These are phyloP conservation scores for Sylvilagus floridanus DNA, from an alignment of 2,797 vertebrate genomes.

Conservation along the genomic window DNA sequence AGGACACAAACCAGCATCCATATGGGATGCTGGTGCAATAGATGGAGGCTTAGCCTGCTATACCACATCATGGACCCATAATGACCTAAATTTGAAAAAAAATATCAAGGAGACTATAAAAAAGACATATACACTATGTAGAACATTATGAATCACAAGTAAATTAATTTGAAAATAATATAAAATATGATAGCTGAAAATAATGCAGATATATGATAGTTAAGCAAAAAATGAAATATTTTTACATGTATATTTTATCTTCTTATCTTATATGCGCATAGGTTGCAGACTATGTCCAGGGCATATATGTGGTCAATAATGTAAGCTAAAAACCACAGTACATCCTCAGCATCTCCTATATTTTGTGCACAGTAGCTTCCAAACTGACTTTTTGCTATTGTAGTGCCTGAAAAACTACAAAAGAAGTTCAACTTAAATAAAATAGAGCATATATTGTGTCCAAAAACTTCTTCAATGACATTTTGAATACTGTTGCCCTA, in stretches of 20 bases:
- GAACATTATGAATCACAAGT: background rate
- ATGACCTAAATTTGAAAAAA: background rate
- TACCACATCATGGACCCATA: background rate
- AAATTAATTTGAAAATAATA: too few relatives aligned
- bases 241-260: background rate
- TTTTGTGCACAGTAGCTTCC: background rate
- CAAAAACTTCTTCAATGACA: background rate
- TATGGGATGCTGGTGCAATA: too few relatives aligned
- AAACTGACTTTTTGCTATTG: background rate
- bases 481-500: background rate
- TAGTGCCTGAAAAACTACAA: background rate
- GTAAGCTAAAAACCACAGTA: background rate
- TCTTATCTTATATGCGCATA: background rate
- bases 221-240: background rate
- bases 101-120: background rate
- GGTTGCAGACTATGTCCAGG: accelerated
- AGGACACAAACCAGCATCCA: too few relatives aligned
- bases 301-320: background rate
- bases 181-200: background rate
- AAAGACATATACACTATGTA: background rate
- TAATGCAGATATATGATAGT: background rate
- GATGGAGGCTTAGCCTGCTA: too few relatives aligned
- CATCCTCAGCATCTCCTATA: background rate
- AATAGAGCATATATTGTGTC: background rate
- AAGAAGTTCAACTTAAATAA: background rate